Base-by-base conservation (phyloP, 1,140 invertebrate species). In the Drosophila malerkotliana region DNA sequence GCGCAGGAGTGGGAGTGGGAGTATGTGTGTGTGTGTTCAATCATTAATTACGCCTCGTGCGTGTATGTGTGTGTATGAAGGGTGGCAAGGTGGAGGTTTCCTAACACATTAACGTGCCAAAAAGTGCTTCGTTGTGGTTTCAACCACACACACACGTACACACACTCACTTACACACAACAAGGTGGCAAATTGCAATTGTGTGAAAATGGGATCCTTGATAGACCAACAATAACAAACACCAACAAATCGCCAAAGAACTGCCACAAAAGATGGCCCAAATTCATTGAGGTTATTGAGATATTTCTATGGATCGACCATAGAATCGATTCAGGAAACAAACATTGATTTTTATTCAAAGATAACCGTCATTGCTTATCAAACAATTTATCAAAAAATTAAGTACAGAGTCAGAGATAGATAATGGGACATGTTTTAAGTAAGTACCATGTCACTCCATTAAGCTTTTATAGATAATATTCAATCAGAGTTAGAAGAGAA, bases 61-160 rank as follows among this genome's bases (percentile, higher is more conserved):
- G 32, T 12, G 47, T 32, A 14, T 24, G 28, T 53, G 44, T 51
- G 62, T 52, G 39, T 56, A 34, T 64, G 51, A 37, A 37, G 34
- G 34, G 10, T 37, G 34, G 8, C 32, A 32, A 37, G 34, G 34
- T 60, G 48, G 41, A 44, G 30, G 54, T 60, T 2, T 28, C 9
- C 59, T 10, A 52, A 78, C 82, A 85, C 82, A 87, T 87, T 85
- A 82, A 85, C 78, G 79, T 76, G 78, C 82, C 83, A 78, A 87
- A 85, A 87, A 87, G 71, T 87, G 82, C 83, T 73, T 68, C 83
- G 82, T 87, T 87, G 78, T 87, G 82, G 82, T 64, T 87, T 87
- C 39, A 54, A 37, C 52, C 56, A 44, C 63, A 57, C 14, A 62
- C 39, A 12, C 49, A 47, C 21, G 7, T 8, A 9, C 12, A 37